Evolutionary conservation across 1,140 invertebrate species (phyloP), one percentile per base, ranked within the genome.

Genomic region (Trichomalopsis sarcophagae): DNA sequence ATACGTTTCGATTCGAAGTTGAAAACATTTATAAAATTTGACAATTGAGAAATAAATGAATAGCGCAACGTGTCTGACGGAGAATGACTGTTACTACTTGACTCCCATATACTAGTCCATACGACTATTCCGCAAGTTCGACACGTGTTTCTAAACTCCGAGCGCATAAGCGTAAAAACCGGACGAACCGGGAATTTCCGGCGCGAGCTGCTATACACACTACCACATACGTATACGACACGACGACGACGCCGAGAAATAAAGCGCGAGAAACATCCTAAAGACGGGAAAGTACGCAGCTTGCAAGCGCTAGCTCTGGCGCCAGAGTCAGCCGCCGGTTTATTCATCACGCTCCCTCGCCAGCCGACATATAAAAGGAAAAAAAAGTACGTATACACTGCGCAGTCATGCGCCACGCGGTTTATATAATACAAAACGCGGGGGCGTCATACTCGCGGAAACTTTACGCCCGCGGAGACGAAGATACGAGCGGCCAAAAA

Each of bases 401-500:
- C 2, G 40, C 47, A 27, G 23, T 27, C 11, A 5, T 14, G 36
- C 2, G 36, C 2, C 30, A 10, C 23, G n/a, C 75, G 50, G 23
- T 13, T 50, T 66, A 40, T 62, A 66, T 81, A 68, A 71, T 81
- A 81, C 79, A 81, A 81, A 71, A 81, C 55, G 55, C 55, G 55
- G 36, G 21, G 36, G 80, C 27, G 80, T 55, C 80, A 73, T 50
- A 81, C 68, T 30, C 44, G 66, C 6, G 10, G 27, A 40, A 68
- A 33, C 68, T 81, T 81, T 73, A 81, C 68, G 80, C 23, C 11
- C 14, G n/a, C 79, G 9, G n/a, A 71, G 79, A 44, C 66, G 55
- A 33, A 62, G 77, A 79, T 33, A 77, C 44, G 75, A 77, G 75
- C 75, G 40, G 78, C 62, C 55, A 78, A 78, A 78, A 78, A 80